Evolutionary conservation across 2,797 vertebrate genomes (phyloP), one percentile per base, ranked within the genome.

Genomic region (Siniperca undulata): DNA sequence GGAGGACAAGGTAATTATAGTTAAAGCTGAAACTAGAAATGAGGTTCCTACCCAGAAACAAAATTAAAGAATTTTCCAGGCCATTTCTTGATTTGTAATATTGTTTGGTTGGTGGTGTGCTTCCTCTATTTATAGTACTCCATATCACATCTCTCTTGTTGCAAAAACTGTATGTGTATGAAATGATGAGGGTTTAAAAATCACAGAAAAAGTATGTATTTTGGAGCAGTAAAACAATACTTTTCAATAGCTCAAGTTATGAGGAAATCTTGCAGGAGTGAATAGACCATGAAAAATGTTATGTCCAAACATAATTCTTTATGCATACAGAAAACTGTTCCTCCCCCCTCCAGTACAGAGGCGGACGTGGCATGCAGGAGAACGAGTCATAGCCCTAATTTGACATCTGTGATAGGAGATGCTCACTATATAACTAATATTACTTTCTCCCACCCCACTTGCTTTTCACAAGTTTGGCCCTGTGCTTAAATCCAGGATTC

Each of bases 1-100:
- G 74, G 1, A 16, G 69, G 67, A 70, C 40, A 30, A 62, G 79
- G 65, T 83, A 62, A 81, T 87, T 84, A 78, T 4, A 13, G 74
- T 20, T 40, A 14, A 76, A 58, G 34, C 16, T 44, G 40, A 56
- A 75, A 69, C 48, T 52, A 46, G 53, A 76, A 80, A 78, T 40
- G 40, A 67, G 20, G 8, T 74, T 76, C 30, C 34, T 17, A 16
- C 55, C 59, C 56, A 38, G 64, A 3, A 7, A 30, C 22, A 55
- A 22, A 65, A 61, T 65, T 60, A 4, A 8, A 36, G 12, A 8
- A 50, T 42, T 42, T 70, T 3, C 9, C 11, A 53, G 53, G 3
- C 30, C 9, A 46, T 55, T 46, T 65, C 30, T 16, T 30, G 12
- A 61, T 68, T 58, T 64, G 17, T 61, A 9, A 50, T 17, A 50